A percentile compares a stretch with the other conserved stretches of the same genome.
Evolutionary conservation across 2,888 invertebrate genomes (phyloP).

Genomic region (Acleris holmiana): DNA sequence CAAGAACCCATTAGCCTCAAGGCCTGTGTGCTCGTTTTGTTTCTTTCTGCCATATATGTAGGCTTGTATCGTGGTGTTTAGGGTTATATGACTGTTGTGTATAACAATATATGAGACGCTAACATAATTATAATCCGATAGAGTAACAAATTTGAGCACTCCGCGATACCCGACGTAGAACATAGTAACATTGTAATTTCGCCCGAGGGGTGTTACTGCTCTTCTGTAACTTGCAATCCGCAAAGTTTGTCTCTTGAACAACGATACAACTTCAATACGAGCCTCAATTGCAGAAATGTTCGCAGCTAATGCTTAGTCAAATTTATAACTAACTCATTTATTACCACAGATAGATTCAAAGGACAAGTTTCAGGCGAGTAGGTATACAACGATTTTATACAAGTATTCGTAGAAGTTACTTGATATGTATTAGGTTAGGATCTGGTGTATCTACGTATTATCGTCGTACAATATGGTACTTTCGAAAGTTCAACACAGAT

Average conservation of each 20-base stretch:
- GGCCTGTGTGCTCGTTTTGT: too few relatives aligned
- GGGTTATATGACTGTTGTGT: not conserved
- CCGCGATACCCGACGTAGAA: not conserved
- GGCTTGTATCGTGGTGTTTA: too few relatives aligned
- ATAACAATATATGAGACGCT: not conserved
- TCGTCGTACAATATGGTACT: too few relatives aligned
- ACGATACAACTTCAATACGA: constrained; percentile 13
- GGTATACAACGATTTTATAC: too few relatives aligned
- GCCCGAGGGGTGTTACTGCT: not conserved
- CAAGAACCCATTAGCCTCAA: too few relatives aligned
- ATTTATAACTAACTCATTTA: not conserved
- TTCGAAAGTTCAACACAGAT: too few relatives aligned
- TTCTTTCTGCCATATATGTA: too few relatives aligned
- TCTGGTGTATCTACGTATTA: too few relatives aligned
- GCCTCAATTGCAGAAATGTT: constrained; percentile 12
- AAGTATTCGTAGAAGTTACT: too few relatives aligned
- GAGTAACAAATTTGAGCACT: not conserved
- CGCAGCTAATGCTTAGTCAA: not conserved
- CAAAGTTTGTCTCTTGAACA: constrained; percentile 14
- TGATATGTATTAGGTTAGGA: too few relatives aligned
- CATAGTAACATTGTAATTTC: not conserved
- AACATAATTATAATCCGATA: not conserved
- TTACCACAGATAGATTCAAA: too few relatives aligned
- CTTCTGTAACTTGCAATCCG: constrained; percentile 12
- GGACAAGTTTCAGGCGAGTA: too few relatives aligned